Percentiles rank a stretch among this genome's conserved stretches.
phyloP scores from a whole-genome alignment of 2,797 vertebrate species.

The Chaenodraco wilsoni region DNA sequence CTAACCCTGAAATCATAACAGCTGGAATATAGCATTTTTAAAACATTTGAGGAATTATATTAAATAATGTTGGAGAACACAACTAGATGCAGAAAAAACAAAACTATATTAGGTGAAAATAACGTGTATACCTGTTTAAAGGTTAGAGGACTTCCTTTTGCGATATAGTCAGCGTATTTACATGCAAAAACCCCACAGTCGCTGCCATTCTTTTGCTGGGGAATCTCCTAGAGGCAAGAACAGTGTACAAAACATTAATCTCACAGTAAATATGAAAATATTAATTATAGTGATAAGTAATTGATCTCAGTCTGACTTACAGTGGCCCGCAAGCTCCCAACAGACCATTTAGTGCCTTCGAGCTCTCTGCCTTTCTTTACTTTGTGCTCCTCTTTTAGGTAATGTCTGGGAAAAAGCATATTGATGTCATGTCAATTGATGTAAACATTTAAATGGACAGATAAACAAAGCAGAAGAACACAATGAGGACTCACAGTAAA shows the following conservation, averaged over 20 bases:
- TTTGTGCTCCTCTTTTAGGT: slow-evolving; percentile 91
- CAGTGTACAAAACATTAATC: slow-evolving; percentile 2
- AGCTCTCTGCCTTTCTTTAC: slow-evolving; percentile 88
- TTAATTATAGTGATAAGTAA: not conserved
- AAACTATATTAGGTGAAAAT: not conserved
- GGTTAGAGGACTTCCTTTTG: slow-evolving; percentile 86
- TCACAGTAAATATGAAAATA: not conserved
- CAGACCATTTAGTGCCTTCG: slow-evolving; percentile 85
- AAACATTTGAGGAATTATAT: too few relatives aligned
- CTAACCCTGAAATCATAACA: too few relatives aligned
- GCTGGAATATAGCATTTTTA: too few relatives aligned
- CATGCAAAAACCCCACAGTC: slow-evolving; percentile 96
- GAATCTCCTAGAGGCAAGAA: slow-evolving; percentile 87
- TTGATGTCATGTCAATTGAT: not conserved
- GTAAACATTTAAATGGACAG: not conserved
- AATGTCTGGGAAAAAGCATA: slow-evolving; percentile 80
- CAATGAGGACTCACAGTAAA: slow-evolving; percentile 87
- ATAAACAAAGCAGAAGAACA: slow-evolving; percentile 6
- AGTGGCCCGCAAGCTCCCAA: slow-evolving; percentile 82
- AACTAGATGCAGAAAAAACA: not conserved
- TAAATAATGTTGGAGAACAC: not conserved
- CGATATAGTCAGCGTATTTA: slow-evolving; percentile 93
- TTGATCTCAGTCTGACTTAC: slow-evolving; percentile 72
- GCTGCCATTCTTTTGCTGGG: slow-evolving; percentile 91
- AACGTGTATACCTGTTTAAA: slow-evolving; percentile 87